A percentile compares a stretch with the other conserved stretches of the same genome.
phyloP scores from a whole-genome alignment of 1,140 invertebrate species.

The Brachionus rotundiformis region DNA sequence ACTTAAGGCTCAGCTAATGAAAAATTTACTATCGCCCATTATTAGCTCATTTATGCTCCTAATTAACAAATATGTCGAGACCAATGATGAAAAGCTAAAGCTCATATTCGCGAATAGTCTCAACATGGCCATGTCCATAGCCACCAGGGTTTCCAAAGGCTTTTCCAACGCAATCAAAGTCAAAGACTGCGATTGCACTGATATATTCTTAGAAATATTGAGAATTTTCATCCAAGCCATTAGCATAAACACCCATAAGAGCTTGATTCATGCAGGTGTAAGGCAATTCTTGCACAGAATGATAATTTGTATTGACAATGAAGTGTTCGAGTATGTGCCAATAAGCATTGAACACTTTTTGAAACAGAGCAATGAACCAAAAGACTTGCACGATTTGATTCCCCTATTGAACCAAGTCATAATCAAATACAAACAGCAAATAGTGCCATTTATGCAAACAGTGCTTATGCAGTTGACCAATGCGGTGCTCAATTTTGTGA shows the following conservation, averaged over 20 bases:
- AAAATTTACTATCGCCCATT: conserved; percentile 64
- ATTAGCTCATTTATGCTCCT: conserved; percentile 63
- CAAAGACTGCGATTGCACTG: conserved; percentile 66
- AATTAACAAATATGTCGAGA: conserved; percentile 58
- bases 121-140: conserved; percentile 67
- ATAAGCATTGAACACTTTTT: conserved; percentile 66
- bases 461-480: conserved; percentile 57
- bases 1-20: conserved; percentile 62
- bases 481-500: conserved; percentile 40
- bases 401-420: conserved; percentile 70
- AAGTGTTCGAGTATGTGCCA: conserved; percentile 68
- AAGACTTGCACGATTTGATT: conserved; percentile 68
- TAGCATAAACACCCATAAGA: conserved; percentile 62
- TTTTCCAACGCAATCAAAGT: conserved; percentile 68
- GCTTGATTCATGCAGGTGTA: conserved; percentile 62
- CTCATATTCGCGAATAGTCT: conserved; percentile 63
- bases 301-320: conserved; percentile 69
- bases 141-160: conserved; percentile 68
- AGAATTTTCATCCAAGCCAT: conserved; percentile 67
- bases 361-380: conserved; percentile 63
- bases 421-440: conserved; percentile 67
- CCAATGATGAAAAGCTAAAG: conserved; percentile 60
- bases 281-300: conserved; percentile 69
- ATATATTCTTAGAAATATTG: conserved; percentile 66
- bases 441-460: conserved; percentile 7